phyloP scores from a whole-genome alignment of 2,113 vertebrate species.

The Genyomyrus donnyi region DNA sequence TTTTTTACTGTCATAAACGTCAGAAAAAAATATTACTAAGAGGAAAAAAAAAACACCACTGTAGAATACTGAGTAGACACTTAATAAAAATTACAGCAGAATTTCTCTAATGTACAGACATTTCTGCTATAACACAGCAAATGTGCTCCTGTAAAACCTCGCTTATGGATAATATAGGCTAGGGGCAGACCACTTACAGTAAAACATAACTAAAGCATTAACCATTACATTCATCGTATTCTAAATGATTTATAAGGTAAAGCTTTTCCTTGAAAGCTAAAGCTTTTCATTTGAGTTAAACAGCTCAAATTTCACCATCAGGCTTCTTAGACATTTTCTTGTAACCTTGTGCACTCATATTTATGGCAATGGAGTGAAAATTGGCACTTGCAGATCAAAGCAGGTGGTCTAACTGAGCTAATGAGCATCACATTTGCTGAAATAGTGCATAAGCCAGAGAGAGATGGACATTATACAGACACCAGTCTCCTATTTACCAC shows the following conservation, averaged over 20 bases:
- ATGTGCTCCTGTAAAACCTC: not conserved
- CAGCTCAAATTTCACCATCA: not conserved
- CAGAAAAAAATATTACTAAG: not conserved
- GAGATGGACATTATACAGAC: not conserved
- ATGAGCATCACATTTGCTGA: not conserved
- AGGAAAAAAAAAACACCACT: not conserved
- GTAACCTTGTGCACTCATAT: not conserved
- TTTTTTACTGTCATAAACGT: not conserved
- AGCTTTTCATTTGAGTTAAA: not conserved
- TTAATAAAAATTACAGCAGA: not conserved
- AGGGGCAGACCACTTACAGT: not conserved
- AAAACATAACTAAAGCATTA: not conserved
- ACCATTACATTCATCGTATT: not conserved
- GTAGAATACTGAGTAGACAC: not conserved
- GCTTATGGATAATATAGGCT: not conserved
- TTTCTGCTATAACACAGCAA: not conserved
- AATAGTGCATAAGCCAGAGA: not conserved
- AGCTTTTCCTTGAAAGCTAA: not conserved
- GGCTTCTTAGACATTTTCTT: not conserved
- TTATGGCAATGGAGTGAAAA: not conserved
- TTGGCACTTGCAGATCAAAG: not conserved
- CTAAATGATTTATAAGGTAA: not conserved
- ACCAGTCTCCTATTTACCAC: not conserved
- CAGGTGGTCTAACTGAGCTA: not conserved
- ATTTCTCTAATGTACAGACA: not conserved